Evolutionary conservation across 2,113 vertebrate genomes (phyloP).

Genomic region (Raphicerus campestris): DNA sequence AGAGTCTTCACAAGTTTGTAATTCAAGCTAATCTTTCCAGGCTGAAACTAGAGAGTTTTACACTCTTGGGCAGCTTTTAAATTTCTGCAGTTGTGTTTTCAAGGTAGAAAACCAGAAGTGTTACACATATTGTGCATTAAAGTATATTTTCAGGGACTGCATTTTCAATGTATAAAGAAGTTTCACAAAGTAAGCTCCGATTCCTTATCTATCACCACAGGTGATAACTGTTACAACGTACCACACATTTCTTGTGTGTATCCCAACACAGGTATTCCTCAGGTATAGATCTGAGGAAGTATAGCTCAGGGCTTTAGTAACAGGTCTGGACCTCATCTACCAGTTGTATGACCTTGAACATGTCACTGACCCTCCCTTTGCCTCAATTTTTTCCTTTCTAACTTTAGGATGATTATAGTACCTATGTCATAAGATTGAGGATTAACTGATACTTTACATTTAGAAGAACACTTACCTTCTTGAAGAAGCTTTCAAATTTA

Average conservation of each 20-base stretch:
- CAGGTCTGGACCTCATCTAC: background rate
- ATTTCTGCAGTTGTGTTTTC: background rate
- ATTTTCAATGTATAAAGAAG: background rate
- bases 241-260: background rate
- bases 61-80: background rate
- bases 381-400: background rate
- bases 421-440: background rate
- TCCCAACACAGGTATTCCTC: background rate
- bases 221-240: background rate
- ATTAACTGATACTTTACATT: background rate
- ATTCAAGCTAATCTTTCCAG: conserved; percentile 63
- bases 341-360: background rate
- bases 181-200: background rate
- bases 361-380: background rate
- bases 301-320: background rate
- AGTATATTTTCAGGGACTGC: background rate
- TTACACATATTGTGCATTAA: background rate
- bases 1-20: conserved; percentile 55
- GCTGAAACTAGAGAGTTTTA: background rate
- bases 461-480: background rate
- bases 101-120: background rate
- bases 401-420: background rate
- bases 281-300: background rate
- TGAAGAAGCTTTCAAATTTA: background rate
- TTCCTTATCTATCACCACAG: background rate